These are phyloP conservation scores for Myxocyprinus asiaticus DNA, from an alignment of 2,113 vertebrate species.

Conservation along the genomic window DNA sequence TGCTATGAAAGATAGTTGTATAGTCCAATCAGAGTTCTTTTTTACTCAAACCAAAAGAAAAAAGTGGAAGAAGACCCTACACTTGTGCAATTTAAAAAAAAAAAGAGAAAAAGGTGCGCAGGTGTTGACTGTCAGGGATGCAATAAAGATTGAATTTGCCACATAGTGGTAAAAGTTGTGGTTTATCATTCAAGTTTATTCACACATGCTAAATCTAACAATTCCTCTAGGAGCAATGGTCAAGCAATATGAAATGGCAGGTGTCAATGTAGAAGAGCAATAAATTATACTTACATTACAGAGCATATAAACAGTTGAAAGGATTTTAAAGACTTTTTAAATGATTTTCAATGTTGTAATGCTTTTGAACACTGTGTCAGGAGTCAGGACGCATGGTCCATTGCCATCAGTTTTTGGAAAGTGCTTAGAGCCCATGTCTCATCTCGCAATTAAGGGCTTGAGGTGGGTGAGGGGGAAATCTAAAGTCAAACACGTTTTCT, in stretches of 20 bases:
- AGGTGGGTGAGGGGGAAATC: slow-evolving; percentile 20
- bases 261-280: background rate
- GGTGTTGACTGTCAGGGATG: background rate
- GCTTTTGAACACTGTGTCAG: background rate
- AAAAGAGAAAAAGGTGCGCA: no score
- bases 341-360: background rate
- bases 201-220: background rate
- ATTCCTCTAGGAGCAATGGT: background rate
- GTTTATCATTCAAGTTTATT: background rate
- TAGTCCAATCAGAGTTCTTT: background rate
- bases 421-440: slow-evolving; percentile 15
- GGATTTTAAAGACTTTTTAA: background rate
- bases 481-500: slow-evolving; percentile 41
- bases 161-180: background rate
- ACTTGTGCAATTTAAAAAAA: no score
- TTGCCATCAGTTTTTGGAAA: background rate
- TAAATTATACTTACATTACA: no score
- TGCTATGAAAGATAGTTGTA: background rate
- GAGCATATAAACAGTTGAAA: background rate
- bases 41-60: background rate
- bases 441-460: slow-evolving; percentile 18
- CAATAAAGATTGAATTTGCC: background rate
- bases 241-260: background rate
- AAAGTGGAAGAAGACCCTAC: background rate
- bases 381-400: background rate